Conservation (phyloP, 2,113 vertebrate genomes). For the Chloebia gouldiae region DNA sequence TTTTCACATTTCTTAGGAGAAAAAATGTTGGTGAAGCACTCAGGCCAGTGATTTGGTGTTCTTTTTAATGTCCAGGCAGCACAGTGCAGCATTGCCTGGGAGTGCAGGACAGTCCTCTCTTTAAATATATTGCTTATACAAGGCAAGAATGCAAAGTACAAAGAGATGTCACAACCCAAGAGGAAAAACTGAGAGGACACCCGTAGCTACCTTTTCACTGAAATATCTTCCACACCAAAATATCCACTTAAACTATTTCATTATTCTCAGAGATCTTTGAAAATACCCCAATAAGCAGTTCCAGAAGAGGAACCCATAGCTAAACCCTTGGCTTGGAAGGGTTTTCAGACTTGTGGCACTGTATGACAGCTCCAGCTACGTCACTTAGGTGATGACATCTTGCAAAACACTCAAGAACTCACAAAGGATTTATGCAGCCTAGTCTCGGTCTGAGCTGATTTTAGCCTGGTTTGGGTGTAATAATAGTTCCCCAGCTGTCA, state of each 20-base stretch:
- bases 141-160: background rate
- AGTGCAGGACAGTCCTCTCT: background rate
- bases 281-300: rapidly evolving
- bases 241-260: background rate
- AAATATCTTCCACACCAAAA: background rate
- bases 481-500: background rate
- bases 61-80: background rate
- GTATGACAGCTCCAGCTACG: background rate
- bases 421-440: background rate
- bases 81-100: background rate
- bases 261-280: background rate
- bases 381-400: background rate
- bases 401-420: background rate
- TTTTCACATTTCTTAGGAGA: background rate
- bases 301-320: background rate
- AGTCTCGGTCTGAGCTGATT: background rate
- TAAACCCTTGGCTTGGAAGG: background rate
- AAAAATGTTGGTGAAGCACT: background rate
- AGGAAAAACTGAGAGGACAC: background rate
- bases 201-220: background rate
- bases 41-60: background rate
- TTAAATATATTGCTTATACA: background rate
- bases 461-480: background rate
- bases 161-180: background rate
- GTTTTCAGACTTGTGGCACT: background rate